A percentile compares a stretch with the other conserved stretches of the same genome.
Evolutionary conservation across 2,113 vertebrate genomes (phyloP).

Genomic region (Carassius gibelio): DNA sequence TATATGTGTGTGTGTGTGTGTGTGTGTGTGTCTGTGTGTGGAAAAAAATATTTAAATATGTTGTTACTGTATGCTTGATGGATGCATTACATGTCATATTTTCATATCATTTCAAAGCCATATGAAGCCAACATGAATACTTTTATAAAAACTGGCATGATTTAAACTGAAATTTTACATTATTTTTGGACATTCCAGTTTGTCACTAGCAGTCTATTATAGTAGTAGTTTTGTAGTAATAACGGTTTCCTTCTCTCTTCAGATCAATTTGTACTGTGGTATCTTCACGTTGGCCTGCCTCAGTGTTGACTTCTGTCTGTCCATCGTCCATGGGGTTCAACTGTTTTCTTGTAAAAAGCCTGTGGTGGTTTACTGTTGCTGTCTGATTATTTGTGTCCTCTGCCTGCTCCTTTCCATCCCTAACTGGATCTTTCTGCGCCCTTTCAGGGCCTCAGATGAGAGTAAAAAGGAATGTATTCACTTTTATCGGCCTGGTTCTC

Average conservation of each 20-base stretch:
- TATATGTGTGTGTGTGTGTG: no score
- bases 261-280: slow-evolving; percentile 86
- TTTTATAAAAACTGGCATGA: neutral
- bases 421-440: slow-evolving; percentile 74
- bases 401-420: slow-evolving; percentile 81
- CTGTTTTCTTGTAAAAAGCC: slow-evolving; percentile 79
- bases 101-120: neutral
- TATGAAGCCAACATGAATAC: neutral
- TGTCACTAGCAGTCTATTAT: neutral
- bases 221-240: neutral
- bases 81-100: no score
- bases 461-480: slow-evolving; percentile 66
- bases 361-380: slow-evolving; percentile 66
- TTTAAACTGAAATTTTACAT: no score
- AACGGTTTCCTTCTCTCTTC: neutral
- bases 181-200: no score
- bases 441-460: slow-evolving; percentile 52
- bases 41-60: no score
- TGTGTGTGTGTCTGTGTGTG: no score
- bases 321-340: slow-evolving; percentile 82
- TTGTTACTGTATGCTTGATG: no score
- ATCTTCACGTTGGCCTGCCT: slow-evolving; percentile 87
- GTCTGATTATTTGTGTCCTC: slow-evolving; percentile 75
- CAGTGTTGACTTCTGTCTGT: slow-evolving; percentile 86
- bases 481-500: slow-evolving; percentile 59